A percentile compares a stretch with the other conserved stretches of the same genome.
phyloP scores from a whole-genome alignment of 2,888 invertebrate genomes.

The Drosophila fulvimacula region DNA sequence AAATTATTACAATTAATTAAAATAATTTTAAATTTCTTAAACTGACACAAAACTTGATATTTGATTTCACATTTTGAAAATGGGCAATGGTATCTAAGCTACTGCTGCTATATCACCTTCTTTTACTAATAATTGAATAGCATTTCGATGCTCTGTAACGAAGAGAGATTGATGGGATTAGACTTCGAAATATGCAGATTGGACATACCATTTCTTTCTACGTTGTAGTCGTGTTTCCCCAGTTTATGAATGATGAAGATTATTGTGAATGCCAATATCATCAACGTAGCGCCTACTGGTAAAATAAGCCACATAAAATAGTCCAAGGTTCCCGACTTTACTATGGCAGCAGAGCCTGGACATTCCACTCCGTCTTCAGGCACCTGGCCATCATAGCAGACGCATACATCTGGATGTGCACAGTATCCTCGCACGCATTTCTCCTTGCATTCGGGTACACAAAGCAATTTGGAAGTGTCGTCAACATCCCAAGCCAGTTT shows the following conservation, averaged over 20 bases:
- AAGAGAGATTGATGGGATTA: not conserved
- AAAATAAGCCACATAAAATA: not conserved
- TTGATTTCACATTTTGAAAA: not conserved
- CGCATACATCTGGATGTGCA: slow-evolving; percentile 41
- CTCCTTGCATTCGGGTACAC: slow-evolving; percentile 50
- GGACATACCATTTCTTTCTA: slow-evolving; percentile 21
- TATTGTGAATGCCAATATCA: not conserved
- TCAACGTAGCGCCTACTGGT: not conserved
- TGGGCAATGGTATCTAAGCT: not conserved
- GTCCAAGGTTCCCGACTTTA: slow-evolving; percentile 2
- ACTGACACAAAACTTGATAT: too few relatives aligned
- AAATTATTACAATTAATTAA: too few relatives aligned
- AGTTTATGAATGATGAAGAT: slow-evolving; percentile 34
- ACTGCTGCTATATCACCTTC: not conserved
- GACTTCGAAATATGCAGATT: too few relatives aligned
- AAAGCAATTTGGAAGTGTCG: slow-evolving; percentile 17
- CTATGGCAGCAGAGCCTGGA: not conserved
- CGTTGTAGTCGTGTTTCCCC: slow-evolving; percentile 11
- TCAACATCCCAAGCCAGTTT: slow-evolving; percentile 19
- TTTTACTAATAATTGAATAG: not conserved
- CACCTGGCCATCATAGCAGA: slow-evolving; percentile 37
- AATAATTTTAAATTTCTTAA: too few relatives aligned
- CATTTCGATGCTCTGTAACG: not conserved
- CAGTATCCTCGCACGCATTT: slow-evolving; percentile 55
- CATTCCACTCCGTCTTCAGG: slow-evolving; percentile 37